Conservation (phyloP, 2,888 invertebrate species). For the Ophion obscuratus region DNA sequence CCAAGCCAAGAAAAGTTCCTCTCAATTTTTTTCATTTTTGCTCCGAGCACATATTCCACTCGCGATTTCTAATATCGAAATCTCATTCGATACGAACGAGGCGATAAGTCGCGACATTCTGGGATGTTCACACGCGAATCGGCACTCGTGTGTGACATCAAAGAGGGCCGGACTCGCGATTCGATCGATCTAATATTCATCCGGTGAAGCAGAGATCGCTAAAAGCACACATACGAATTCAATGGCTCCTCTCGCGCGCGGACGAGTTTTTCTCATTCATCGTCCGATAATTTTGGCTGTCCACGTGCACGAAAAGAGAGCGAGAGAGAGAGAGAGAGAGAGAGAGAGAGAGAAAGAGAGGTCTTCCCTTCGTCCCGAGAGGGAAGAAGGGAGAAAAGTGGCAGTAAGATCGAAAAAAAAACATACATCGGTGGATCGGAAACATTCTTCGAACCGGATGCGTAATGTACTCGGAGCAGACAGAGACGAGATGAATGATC, state of each 20-base stretch:
- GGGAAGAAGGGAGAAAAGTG: conserved; percentile 22
- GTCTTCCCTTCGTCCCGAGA: too few relatives aligned
- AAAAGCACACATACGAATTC: conserved; percentile 22
- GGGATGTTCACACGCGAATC: not conserved
- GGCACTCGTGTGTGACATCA: not conserved
- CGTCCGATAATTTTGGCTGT: conserved; percentile 70
- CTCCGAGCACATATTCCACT: too few relatives aligned
- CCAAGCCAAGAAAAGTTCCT: too few relatives aligned
- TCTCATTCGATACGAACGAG: too few relatives aligned
- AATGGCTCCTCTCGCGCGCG: conserved; percentile 21
- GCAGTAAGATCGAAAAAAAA: not conserved
- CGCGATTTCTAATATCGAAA: too few relatives aligned
- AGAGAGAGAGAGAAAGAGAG: conserved; percentile 14
- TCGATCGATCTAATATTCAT: conserved; percentile 32
- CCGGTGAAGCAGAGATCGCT: conserved; percentile 7
- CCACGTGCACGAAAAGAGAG: conserved; percentile 19
- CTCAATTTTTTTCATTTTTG: too few relatives aligned
- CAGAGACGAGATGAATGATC: conserved; percentile 44
- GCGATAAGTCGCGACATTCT: not conserved
- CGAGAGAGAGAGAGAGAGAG: conserved; percentile 15
- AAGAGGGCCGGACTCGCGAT: not conserved
- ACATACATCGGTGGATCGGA: conserved; percentile 45
- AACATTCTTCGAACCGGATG: conserved; percentile 49
- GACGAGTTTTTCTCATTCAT: conserved; percentile 74
- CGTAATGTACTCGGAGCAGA: conserved; percentile 44